A percentile compares a stretch with the other conserved stretches of the same genome.
These are phyloP conservation scores for Brassicogethes aeneus DNA, from an alignment of 2,888 invertebrate genomes.

Conservation along the genomic window DNA sequence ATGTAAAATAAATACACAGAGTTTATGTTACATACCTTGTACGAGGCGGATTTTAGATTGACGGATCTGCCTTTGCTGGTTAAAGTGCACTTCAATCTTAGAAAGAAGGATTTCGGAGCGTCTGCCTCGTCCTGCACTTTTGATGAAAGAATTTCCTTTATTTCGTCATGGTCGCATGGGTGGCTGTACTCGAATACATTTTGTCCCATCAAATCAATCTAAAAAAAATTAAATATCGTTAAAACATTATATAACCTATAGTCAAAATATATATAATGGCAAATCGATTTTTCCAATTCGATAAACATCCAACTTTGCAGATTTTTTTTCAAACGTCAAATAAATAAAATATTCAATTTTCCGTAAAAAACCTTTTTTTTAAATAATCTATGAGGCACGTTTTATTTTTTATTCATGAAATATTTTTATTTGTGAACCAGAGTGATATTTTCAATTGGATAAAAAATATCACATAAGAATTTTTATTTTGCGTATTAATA, in stretches of 20 bases:
- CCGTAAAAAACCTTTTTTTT: no score
- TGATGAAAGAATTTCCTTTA: slow-evolving; percentile 53
- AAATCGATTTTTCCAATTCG: no score
- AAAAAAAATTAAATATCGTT: slow-evolving; percentile 26
- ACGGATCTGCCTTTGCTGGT: slow-evolving; percentile 92
- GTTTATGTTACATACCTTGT: slow-evolving; percentile 66
- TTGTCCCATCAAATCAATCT: slow-evolving; percentile 96
- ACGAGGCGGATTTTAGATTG: slow-evolving; percentile 90
- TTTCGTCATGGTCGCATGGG: slow-evolving; percentile 91
- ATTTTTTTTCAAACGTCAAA: no score
- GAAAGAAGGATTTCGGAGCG: slow-evolving; percentile 55
- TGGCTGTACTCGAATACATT: slow-evolving; percentile 90
- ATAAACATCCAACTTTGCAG: no score
- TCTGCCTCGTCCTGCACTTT: slow-evolving; percentile 41
- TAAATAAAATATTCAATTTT: no score
- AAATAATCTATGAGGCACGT: no score
- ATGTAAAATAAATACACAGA: no score
- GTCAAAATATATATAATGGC: slow-evolving; percentile 2
- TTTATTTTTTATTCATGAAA: no score
- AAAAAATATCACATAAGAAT: no score
- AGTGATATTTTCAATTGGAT: no score
- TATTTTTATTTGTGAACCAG: no score
- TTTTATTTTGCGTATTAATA: no score
- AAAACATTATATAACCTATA: slow-evolving; percentile 3
- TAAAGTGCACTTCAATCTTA: slow-evolving; percentile 88